Conservation (phyloP, 2,888 invertebrate species). For the Nephrocerus scutellatus region DNA sequence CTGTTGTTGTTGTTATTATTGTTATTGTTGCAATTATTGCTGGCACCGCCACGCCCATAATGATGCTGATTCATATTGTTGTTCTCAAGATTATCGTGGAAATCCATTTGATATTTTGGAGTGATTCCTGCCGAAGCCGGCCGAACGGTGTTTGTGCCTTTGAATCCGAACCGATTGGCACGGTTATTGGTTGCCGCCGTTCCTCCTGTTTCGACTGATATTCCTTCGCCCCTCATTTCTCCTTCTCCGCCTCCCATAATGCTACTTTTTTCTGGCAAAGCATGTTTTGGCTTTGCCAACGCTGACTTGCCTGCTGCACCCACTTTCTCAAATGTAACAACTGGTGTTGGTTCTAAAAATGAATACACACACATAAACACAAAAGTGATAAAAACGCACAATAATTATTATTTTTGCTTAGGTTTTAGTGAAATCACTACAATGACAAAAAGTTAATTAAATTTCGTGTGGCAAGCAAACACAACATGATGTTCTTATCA, state of each 20-base stretch:
- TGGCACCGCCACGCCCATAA: slow-evolving; percentile 37
- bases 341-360: slow-evolving; percentile 12
- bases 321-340: slow-evolving; percentile 39
- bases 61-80: slow-evolving; percentile 47
- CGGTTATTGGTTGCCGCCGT: slow-evolving; percentile 54
- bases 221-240: neutral
- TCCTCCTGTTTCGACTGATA: slow-evolving; percentile 18
- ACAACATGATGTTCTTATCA: no score
- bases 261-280: slow-evolving; percentile 37
- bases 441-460: no score
- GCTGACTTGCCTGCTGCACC: slow-evolving; percentile 34
- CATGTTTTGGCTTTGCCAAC: slow-evolving; percentile 40
- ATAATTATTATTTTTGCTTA: no score
- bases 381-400: no score
- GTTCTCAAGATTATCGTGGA: slow-evolving; percentile 49
- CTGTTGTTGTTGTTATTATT: slow-evolving; percentile 3
- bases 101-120: slow-evolving; percentile 61
- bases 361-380: no score
- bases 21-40: slow-evolving; percentile 21
- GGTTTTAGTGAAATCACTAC: no score
- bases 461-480: no score
- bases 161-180: slow-evolving; percentile 70
- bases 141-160: slow-evolving; percentile 50
- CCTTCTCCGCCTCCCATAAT: neutral
- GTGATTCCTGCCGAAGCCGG: slow-evolving; percentile 56